Conservation (phyloP, 2,113 vertebrate genomes). For the Forbesichthys agassizii region DNA sequence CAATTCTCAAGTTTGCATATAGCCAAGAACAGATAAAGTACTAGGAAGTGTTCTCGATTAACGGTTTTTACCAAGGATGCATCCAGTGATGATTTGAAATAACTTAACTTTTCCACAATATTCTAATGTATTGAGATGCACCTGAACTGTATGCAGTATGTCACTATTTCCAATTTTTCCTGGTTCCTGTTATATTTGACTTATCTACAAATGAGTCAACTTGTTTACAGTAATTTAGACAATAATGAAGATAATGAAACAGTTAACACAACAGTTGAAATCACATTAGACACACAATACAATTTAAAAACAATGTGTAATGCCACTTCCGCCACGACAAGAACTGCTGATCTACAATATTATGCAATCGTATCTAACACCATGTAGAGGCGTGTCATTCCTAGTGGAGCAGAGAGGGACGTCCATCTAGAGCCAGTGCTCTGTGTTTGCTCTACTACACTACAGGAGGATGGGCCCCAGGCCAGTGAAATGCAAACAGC, state of each 20-base stretch:
- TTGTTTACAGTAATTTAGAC: neutral
- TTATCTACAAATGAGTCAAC: no score
- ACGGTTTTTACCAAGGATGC: no score
- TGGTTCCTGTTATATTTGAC: no score
- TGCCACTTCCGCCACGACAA: neutral
- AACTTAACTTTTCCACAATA: no score
- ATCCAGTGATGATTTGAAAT: no score
- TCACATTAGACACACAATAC: neutral
- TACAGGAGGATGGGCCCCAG: neutral
- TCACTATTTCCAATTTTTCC: no score
- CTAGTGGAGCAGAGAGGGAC: neutral
- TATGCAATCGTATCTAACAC: neutral
- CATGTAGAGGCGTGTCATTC: neutral
- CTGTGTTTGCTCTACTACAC: neutral
- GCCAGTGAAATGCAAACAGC: constrained; percentile 8
- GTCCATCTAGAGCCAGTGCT: neutral
- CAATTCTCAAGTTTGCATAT: no score
- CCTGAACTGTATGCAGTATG: no score
- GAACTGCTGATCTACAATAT: neutral
- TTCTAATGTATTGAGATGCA: no score
- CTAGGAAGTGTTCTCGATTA: no score
- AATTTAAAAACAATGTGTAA: neutral
- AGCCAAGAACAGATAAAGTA: no score
- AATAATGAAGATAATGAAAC: neutral
- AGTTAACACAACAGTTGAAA: neutral